phyloP scores from a whole-genome alignment of 2,113 vertebrate genomes.

The Sylvia atricapilla region DNA sequence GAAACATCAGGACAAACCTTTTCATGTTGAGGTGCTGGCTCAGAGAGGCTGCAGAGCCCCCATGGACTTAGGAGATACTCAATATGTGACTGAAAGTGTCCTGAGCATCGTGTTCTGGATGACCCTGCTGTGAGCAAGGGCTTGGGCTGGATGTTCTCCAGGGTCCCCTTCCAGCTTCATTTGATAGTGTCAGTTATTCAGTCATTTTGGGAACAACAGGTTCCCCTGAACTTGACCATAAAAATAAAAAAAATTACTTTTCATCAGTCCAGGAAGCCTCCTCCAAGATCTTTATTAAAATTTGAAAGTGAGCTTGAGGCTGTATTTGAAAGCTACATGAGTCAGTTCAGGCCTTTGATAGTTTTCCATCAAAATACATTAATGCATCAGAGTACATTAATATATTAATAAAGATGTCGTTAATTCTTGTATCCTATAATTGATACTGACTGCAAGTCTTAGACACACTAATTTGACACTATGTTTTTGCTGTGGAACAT shows the following conservation, averaged over 20 bases:
- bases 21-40: background rate
- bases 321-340: background rate
- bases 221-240: background rate
- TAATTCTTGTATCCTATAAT: constrained; percentile 22
- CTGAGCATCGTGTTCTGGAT: background rate
- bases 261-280: background rate
- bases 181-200: background rate
- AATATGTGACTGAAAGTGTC: background rate
- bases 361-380: constrained; percentile 25
- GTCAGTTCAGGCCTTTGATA: constrained; percentile 8
- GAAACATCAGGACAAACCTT: background rate
- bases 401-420: constrained; percentile 41
- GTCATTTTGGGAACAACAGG: background rate
- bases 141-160: background rate
- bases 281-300: background rate
- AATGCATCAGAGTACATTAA: constrained; percentile 2
- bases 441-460: constrained; percentile 34
- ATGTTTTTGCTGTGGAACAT: constrained; percentile 3
- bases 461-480: constrained; percentile 44
- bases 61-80: rapidly evolving
- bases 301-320: constrained; percentile 13
- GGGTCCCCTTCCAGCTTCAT: background rate
- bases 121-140: background rate
- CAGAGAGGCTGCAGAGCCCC: background rate
- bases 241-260: background rate